Evolutionary conservation across 2,113 vertebrate genomes (phyloP).

Genomic region (Lophius piscatorius): DNA sequence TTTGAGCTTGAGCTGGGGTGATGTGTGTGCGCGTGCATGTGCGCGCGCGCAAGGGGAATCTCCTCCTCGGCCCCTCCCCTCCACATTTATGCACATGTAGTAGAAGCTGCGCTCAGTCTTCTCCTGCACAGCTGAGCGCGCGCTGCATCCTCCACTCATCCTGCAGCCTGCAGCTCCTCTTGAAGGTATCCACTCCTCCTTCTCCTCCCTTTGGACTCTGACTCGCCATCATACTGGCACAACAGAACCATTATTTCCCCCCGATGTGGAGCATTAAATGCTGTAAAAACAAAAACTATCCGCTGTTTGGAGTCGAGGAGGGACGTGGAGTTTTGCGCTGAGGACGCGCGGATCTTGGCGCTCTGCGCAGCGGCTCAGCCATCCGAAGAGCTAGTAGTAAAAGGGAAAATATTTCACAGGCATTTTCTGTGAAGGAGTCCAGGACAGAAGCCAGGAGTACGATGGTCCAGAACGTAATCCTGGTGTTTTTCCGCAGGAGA

Average conservation of each 20-base stretch:
- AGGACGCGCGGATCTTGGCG: conserved; percentile 62
- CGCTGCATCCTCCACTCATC: conserved; percentile 32
- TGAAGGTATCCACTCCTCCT: background rate
- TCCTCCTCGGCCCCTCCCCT: conserved; percentile 68
- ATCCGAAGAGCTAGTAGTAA: conserved; percentile 17
- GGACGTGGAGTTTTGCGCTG: conserved; percentile 42
- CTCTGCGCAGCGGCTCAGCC: conserved; percentile 28
- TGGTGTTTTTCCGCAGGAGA: conserved; percentile 98
- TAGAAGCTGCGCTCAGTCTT: conserved; percentile 47
- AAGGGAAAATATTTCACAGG: conserved; percentile 36
- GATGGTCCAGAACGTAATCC: conserved; percentile 97
- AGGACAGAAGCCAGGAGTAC: background rate
- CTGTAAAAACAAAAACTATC: conserved; percentile 3
- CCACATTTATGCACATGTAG: conserved; percentile 42
- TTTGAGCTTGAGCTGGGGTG: too few species aligned
- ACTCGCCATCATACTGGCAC: background rate
- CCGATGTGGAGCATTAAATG: conserved; percentile 70
- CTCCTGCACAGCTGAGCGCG: conserved; percentile 29
- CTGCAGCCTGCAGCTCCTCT: too few species aligned
- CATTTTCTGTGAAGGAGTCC: too few species aligned
- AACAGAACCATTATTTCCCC: conserved; percentile 34
- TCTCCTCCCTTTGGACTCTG: background rate
- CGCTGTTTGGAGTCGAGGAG: conserved; percentile 47
- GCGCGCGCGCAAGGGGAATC: conserved; percentile 51
- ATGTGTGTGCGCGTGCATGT: background rate